Evolutionary conservation across 2,797 vertebrate species (phyloP), one percentile per base, ranked within the genome.

Genomic region (Avahi laniger): DNA sequence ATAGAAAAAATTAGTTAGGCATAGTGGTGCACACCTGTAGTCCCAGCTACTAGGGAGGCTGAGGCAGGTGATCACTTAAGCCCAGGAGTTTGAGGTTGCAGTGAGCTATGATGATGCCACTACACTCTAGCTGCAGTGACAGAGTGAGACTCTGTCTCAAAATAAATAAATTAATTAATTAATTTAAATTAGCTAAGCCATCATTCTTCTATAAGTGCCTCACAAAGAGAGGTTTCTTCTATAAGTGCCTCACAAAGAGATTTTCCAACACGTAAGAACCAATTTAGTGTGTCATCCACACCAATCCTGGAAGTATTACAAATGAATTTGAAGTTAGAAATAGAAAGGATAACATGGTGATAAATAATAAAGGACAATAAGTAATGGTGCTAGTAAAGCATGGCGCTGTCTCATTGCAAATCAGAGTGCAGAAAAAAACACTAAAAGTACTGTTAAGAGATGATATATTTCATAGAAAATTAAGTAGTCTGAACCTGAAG

Each of bases 171-270:
- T 59, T 4, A 59, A 61, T 61, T 33, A 63, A 65, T 65, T 65
- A 65, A 48, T 93, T 94, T 38, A 93, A 87, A 87, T 81, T 30
- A 93, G 50, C 20, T 6, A 90, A 87, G 46, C 54, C 30, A 72
- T 86, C 24, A 65, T 94, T 94, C 48, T 90, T 82, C 10, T 81
- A 28, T 2, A 63, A 69, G 33, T 2, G 8, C 28, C 43, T 78
- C 57, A 87, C n/a, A 94, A 26, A 52, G 15, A 38, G 35, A 41
- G n/a, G n/a, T n/a, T 94, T 94, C 48, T 90, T 82, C 10, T 81
- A 28, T 2, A 63, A 69, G 33, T 2, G 8, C 28, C 43, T 78
- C 57, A 87, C n/a, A 94, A 26, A 52, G 15, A 38, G 35, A 41
- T 30, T 61, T 11, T 61, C 57, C 82, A 30, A 38, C 41, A 67